A percentile compares a stretch with the other conserved stretches of the same genome.
phyloP scores from a whole-genome alignment of 2,113 vertebrate species.

The Erythrolamprus reginae region DNA sequence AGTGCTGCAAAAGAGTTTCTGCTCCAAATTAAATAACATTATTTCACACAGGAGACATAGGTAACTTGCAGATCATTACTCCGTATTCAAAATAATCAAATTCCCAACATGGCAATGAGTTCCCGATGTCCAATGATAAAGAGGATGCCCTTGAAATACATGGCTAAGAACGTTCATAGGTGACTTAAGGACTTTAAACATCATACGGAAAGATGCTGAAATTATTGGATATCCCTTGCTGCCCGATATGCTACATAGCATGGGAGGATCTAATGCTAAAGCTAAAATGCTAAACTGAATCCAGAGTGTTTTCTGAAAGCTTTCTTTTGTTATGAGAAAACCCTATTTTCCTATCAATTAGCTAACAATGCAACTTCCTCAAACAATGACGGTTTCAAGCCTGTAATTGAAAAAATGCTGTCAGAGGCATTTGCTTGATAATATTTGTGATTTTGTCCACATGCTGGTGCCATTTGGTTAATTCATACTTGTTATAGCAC shows the following conservation, averaged over 20 bases:
- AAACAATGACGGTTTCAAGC: background rate
- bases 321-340: constrained; percentile 1
- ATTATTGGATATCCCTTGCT: background rate
- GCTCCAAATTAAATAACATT: background rate
- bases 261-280: background rate
- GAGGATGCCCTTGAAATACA: background rate
- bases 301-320: background rate
- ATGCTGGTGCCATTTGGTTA: background rate
- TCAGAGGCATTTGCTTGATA: background rate
- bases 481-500: background rate
- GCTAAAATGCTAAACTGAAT: background rate
- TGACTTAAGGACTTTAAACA: background rate
- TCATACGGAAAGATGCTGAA: background rate
- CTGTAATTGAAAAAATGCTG: background rate
- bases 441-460: background rate
- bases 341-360: background rate
- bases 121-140: background rate
- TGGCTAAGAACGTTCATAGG: background rate
- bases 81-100: background rate
- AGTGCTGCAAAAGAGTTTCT: background rate
- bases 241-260: background rate
- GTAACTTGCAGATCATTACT: background rate
- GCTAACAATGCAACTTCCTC: background rate
- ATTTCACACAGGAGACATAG: background rate
- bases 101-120: background rate